phyloP scores from a whole-genome alignment of 2,113 vertebrate species.

The Psittacula cyanocephala region DNA sequence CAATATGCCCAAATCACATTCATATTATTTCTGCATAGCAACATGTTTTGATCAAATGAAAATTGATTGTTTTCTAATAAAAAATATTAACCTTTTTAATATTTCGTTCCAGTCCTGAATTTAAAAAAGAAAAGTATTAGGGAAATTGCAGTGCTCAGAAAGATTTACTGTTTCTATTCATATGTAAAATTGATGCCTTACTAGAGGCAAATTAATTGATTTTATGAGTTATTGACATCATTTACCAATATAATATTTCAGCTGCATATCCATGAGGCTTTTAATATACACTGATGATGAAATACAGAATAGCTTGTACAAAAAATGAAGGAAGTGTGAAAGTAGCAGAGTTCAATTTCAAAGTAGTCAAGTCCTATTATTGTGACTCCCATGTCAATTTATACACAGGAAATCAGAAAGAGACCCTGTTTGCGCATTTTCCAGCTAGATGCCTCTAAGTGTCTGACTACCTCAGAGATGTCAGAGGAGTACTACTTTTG shows the following conservation, averaged over 20 bases:
- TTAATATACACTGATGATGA: background rate
- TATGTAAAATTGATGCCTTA: background rate
- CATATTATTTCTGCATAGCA: background rate
- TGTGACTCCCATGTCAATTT: background rate
- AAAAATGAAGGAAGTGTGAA: background rate
- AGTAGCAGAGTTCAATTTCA: background rate
- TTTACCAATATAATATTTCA: background rate
- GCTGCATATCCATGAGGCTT: background rate
- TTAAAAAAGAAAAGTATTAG: background rate
- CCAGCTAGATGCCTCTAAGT: background rate
- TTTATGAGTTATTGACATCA: constrained; percentile 18
- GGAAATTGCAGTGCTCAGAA: background rate
- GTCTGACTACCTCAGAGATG: background rate
- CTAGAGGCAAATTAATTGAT: constrained; percentile 32
- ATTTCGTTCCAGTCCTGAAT: background rate
- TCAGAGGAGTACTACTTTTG: background rate
- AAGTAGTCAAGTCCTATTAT: background rate
- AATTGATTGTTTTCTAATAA: constrained; percentile 12
- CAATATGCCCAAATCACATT: background rate
- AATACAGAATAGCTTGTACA: background rate
- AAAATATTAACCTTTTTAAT: background rate
- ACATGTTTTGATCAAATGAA: background rate
- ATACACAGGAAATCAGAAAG: background rate
- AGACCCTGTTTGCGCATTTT: background rate
- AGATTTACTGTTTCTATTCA: background rate